These are phyloP conservation scores for Meta bourneti DNA, from an alignment of 2,888 invertebrate species.

Conservation along the genomic window DNA sequence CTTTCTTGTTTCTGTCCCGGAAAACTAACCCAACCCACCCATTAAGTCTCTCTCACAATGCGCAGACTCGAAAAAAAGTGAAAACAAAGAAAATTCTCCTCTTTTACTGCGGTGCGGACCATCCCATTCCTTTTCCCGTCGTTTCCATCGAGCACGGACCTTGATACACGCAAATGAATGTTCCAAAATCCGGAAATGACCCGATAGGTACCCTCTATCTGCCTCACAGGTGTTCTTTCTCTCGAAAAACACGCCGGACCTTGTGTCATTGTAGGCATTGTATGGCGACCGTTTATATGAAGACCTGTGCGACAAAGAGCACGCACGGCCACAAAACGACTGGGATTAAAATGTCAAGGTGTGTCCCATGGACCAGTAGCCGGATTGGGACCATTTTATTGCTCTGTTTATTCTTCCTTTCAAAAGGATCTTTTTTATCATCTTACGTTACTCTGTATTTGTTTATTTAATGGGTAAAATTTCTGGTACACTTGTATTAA, in stretches of 20 bases:
- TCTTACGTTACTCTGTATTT: neutral
- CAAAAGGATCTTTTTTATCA: neutral
- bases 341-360: slow-evolving; percentile 61
- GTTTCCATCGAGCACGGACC: slow-evolving; percentile 41
- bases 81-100: neutral
- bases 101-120: neutral
- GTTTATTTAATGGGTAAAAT: neutral
- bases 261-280: slow-evolving; percentile 48
- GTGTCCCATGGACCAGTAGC: neutral
- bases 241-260: slow-evolving; percentile 20
- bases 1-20: too few species aligned
- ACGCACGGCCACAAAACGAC: slow-evolving; percentile 40
- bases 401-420: slow-evolving; percentile 34
- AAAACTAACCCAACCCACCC: too few species aligned
- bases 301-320: slow-evolving; percentile 41
- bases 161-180: slow-evolving; percentile 61
- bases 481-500: neutral
- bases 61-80: too few species aligned
- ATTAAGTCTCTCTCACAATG: too few species aligned
- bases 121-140: slow-evolving; percentile 12
- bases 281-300: neutral
- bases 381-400: slow-evolving; percentile 43
- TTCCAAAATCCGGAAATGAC: slow-evolving; percentile 71
- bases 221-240: slow-evolving; percentile 38
- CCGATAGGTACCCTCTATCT: slow-evolving; percentile 33